Conservation (phyloP, 2,888 invertebrate genomes). For the Caenorhabditis drosophilae region DNA sequence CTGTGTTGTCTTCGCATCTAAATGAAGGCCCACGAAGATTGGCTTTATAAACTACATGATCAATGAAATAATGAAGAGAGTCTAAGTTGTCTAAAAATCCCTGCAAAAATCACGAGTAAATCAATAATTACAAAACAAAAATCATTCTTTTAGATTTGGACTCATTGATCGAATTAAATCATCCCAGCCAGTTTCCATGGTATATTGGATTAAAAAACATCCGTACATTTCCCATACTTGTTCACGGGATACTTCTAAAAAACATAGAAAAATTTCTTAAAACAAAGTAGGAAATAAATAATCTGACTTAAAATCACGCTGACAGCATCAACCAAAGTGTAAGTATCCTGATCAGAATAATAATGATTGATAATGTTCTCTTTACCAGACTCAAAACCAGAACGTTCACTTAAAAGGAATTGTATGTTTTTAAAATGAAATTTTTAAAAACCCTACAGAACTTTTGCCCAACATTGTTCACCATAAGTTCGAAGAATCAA, state of each 20-base stretch:
- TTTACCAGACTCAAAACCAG: constrained; percentile 67
- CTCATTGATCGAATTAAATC: constrained; percentile 65
- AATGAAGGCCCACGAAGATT: constrained; percentile 73
- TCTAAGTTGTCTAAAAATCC: constrained; percentile 96
- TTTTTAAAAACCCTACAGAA: constrained; percentile 47
- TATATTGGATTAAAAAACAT: constrained; percentile 64
- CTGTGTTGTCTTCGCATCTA: constrained; percentile 82
- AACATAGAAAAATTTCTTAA: neutral
- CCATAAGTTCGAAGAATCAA: constrained; percentile 64
- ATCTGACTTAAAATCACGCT: constrained; percentile 56
- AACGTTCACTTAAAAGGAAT: constrained; percentile 42
- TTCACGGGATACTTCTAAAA: constrained; percentile 61
- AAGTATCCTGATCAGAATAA: constrained; percentile 66
- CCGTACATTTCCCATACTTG: constrained; percentile 68
- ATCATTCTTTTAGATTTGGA: constrained; percentile 59
- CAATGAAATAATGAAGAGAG: constrained; percentile 79
- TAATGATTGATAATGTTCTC: constrained; percentile 67
- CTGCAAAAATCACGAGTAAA: too few species aligned
- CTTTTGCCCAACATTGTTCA: constrained; percentile 64
- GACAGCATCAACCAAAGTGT: constrained; percentile 62
- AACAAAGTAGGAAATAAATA: neutral
- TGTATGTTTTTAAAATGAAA: neutral
- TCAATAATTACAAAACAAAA: too few species aligned
- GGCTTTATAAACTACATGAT: constrained; percentile 67
- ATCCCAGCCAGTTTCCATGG: constrained; percentile 68